Conservation (phyloP, 2,113 vertebrate species). For the Tachycineta bicolor region DNA sequence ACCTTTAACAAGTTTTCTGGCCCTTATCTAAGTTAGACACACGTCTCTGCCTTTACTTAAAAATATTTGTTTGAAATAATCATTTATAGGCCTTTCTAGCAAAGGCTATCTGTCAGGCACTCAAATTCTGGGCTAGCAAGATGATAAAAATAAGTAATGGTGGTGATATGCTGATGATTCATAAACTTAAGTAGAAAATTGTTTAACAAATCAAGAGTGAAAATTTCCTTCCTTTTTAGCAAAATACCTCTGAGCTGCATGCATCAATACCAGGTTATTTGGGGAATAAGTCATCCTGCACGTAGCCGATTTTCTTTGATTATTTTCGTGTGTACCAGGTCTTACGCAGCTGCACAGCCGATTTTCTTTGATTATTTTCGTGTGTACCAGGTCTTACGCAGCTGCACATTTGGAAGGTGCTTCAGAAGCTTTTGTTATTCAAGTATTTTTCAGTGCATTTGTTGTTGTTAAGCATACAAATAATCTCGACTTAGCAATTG, state of each 20-base stretch:
- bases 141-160: not conserved
- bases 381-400: not conserved
- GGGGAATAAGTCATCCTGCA: not conserved
- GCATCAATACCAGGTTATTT: not conserved
- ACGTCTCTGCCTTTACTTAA: not conserved
- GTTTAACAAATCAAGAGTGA: not conserved
- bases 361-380: not conserved
- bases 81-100: not conserved
- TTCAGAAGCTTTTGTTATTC: not conserved
- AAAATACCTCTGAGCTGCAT: not conserved
- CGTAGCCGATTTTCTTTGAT: not conserved
- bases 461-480: not conserved
- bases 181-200: not conserved
- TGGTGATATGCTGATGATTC: not conserved
- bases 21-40: constrained; percentile 28
- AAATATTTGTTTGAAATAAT: not conserved
- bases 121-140: not conserved
- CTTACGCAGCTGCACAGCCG: not conserved
- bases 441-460: not conserved
- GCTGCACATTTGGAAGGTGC: not conserved
- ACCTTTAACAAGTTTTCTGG: not conserved
- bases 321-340: not conserved
- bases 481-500: not conserved
- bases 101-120: not conserved
- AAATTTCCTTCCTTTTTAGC: not conserved